A percentile compares a stretch with the other conserved stretches of the same genome.
phyloP scores from a whole-genome alignment of 2,888 invertebrate species.

The Hydropsyche betteni region DNA sequence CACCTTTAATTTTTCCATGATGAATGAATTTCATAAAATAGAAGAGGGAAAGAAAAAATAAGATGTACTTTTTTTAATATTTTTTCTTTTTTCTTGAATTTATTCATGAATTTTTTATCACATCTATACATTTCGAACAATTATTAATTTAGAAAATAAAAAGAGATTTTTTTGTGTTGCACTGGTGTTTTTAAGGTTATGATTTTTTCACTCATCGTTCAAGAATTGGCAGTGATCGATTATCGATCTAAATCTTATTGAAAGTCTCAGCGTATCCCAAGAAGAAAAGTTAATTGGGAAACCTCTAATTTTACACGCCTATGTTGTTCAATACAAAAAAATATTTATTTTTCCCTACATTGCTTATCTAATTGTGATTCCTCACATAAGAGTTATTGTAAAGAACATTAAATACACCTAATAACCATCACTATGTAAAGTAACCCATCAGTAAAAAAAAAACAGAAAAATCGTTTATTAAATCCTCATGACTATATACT shows the following conservation, averaged over 20 bases:
- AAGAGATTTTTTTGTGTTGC: not conserved
- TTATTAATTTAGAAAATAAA: conserved; percentile 7
- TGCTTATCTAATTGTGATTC: conserved; percentile 7
- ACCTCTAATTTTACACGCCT: not conserved
- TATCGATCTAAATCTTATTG: not conserved
- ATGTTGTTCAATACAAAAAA: conserved; percentile 13
- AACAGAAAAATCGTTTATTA: not conserved
- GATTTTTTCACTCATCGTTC: no score
- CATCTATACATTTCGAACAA: conserved; percentile 44
- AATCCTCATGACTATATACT: no score
- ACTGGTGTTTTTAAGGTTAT: no score
- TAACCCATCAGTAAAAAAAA: not conserved
- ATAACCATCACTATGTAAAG: not conserved
- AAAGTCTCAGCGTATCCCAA: not conserved
- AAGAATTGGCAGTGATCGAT: no score
- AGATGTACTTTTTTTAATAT: not conserved
- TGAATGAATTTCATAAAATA: no score
- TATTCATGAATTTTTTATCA: conserved; percentile 44
- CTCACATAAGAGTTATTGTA: conserved; percentile 7
- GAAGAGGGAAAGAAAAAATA: no score
- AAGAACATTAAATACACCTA: conserved; percentile 14
- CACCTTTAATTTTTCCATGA: no score
- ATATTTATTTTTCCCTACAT: conserved; percentile 5
- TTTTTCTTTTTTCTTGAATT: conserved; percentile 37
- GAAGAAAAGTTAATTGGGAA: not conserved